Conservation (phyloP, 2,797 vertebrate species). For the Benthosema pterotum region DNA sequence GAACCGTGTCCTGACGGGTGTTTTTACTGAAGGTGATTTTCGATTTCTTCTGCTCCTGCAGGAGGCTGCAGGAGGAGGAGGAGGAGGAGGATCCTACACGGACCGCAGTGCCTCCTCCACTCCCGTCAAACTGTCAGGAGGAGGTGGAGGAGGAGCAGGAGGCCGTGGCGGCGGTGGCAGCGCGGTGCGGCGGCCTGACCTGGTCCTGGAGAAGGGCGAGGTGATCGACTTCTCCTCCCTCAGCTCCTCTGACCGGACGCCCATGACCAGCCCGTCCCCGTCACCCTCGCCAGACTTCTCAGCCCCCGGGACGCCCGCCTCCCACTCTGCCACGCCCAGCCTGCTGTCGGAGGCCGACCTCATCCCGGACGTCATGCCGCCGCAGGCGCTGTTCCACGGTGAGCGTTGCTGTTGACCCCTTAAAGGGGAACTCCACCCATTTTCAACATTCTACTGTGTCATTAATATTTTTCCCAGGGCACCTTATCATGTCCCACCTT, state of each 20-base stretch:
- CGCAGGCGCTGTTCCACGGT: conserved; percentile 96
- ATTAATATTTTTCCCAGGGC: too few species aligned
- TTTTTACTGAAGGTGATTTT: too few species aligned
- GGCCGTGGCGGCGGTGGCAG: too few species aligned
- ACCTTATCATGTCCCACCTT: too few species aligned
- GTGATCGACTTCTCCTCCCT: conserved; percentile 96
- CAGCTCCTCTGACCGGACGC: conserved; percentile 93
- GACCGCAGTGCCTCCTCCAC: conserved; percentile 84
- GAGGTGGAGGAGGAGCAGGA: conserved; percentile 37
- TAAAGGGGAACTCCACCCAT: too few species aligned
- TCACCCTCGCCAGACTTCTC: conserved; percentile 95
- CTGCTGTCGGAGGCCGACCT: conserved; percentile 95
- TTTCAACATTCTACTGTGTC: too few species aligned
- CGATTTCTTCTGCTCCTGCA: too few species aligned
- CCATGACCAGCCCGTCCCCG: conserved; percentile 91
- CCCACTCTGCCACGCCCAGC: conserved; percentile 93
- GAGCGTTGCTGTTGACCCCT: conserved; percentile 16
- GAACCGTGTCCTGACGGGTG: too few species aligned
- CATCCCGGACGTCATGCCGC: conserved; percentile 96
- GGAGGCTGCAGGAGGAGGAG: conserved; percentile 77
- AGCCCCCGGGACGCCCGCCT: conserved; percentile 91
- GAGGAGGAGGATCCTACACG: conserved; percentile 68
- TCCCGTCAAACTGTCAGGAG: conserved; percentile 84
- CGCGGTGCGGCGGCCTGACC: conserved; percentile 76
- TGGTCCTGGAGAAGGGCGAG: conserved; percentile 91